Evolutionary conservation across 2,113 vertebrate species (phyloP).

Genomic region (Petromus typicus): DNA sequence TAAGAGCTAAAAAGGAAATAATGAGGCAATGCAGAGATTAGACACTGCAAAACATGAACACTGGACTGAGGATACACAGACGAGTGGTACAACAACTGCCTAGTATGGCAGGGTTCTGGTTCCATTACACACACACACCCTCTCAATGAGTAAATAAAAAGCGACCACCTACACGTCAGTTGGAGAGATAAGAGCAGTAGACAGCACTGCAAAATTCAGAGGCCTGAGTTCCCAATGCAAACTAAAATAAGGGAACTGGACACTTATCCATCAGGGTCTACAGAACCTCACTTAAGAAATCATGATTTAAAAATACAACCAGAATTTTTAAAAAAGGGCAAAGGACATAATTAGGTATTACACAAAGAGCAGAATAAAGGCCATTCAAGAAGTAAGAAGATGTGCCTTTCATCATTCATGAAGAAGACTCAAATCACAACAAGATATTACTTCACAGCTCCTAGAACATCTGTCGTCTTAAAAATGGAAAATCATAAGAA

Average conservation of each 20-base stretch:
- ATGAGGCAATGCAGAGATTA: neutral
- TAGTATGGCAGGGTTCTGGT: neutral
- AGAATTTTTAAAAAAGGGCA: constrained; percentile 5
- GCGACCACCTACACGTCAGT: neutral
- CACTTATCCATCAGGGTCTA: neutral
- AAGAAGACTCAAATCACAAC: neutral
- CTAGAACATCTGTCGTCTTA: neutral
- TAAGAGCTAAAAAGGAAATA: neutral
- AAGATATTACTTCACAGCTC: neutral
- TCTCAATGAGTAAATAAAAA: neutral
- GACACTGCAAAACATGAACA: neutral
- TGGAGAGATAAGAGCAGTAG: neutral
- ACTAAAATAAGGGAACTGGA: neutral
- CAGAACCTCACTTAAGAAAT: constrained; percentile 5
- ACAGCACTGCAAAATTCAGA: neutral
- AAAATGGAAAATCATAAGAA: neutral
- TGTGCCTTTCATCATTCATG: neutral
- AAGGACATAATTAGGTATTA: neutral
- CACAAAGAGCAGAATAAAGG: neutral
- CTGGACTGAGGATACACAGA: neutral
- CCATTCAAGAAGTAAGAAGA: neutral
- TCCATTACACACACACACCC: neutral
- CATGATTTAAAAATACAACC: neutral
- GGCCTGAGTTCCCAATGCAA: neutral
- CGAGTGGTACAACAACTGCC: neutral